Conservation (phyloP, 2,888 invertebrate species). For the Pachymerium ferrugineum region DNA sequence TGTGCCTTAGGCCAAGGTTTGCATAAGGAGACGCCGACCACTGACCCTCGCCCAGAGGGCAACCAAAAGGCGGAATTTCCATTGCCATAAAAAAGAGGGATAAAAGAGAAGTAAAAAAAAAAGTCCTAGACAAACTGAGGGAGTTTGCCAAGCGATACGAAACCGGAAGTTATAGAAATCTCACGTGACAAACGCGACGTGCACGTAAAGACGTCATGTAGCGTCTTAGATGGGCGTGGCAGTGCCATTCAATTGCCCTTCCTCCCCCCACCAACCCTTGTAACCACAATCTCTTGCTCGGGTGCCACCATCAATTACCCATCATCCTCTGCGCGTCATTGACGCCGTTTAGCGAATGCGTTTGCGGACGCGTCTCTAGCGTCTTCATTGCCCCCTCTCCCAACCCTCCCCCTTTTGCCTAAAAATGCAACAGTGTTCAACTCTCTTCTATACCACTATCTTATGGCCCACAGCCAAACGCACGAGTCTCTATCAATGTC, state of each 20-base stretch:
- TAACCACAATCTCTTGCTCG: constrained; percentile 13
- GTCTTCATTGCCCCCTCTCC: background rate
- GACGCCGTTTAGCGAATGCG: constrained; percentile 9
- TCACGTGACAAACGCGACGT: background rate
- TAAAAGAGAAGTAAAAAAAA: background rate
- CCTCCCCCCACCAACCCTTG: background rate
- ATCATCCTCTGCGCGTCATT: constrained; percentile 13
- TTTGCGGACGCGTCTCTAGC: constrained; percentile 11
- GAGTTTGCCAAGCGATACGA: background rate
- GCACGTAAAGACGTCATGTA: background rate
- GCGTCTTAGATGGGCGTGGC: constrained; percentile 3
- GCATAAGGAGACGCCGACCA: constrained; percentile 4
- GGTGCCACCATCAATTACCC: constrained; percentile 13
- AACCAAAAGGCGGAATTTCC: background rate
- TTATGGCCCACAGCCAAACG: constrained; percentile 3
- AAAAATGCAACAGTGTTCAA: background rate
- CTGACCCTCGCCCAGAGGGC: background rate
- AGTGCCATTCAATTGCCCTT: background rate
- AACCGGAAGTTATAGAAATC: background rate
- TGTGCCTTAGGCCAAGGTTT: background rate
- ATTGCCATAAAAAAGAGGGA: background rate
- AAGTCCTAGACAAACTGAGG: too few species aligned
- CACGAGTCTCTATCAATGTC: constrained; percentile 3
- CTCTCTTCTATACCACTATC: background rate
- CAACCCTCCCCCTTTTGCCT: background rate